phyloP scores from a whole-genome alignment of 2,797 vertebrate genomes.

The Leptatherina wallacei region DNA sequence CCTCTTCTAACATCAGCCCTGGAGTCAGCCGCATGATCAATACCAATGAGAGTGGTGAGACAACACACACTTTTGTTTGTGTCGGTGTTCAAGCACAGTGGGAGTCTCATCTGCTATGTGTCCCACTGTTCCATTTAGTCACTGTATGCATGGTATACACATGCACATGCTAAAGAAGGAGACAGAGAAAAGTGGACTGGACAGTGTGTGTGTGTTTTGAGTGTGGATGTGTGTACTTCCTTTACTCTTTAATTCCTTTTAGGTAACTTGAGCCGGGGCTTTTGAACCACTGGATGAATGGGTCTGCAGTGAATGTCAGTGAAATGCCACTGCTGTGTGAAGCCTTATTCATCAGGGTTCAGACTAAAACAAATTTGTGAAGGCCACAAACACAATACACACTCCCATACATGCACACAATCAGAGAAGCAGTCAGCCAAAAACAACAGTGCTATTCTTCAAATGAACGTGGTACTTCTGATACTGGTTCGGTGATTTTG shows the following conservation, averaged over 20 bases:
- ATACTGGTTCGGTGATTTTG: background rate
- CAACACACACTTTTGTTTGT: background rate
- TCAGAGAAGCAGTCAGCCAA: slow-evolving; percentile 15
- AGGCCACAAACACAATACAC: slow-evolving; percentile 7
- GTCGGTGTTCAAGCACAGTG: slow-evolving; percentile 2
- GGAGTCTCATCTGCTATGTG: slow-evolving; percentile 37
- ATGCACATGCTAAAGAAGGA: background rate
- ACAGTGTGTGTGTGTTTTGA: slow-evolving; percentile 32
- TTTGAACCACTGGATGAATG: slow-evolving; percentile 77
- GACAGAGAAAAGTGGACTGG: slow-evolving; percentile 16
- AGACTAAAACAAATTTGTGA: slow-evolving; percentile 43
- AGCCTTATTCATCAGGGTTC: slow-evolving; percentile 74
- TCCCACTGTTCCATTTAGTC: slow-evolving; percentile 41
- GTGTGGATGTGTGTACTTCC: slow-evolving; percentile 27
- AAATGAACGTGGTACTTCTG: slow-evolving; percentile 1
- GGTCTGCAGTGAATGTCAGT: slow-evolving; percentile 75
- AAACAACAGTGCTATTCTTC: slow-evolving; percentile 40
- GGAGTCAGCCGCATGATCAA: slow-evolving; percentile 89
- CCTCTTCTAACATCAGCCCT: slow-evolving; percentile 87
- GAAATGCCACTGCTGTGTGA: slow-evolving; percentile 79
- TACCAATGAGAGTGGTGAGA: slow-evolving; percentile 88
- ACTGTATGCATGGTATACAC: slow-evolving; percentile 1
- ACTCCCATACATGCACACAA: slow-evolving; percentile 18
- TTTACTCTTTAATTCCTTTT: slow-evolving; percentile 69
- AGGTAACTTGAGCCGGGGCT: slow-evolving; percentile 74